These are phyloP conservation scores for Menura novaehollandiae DNA, from an alignment of 2,113 vertebrate species.

Conservation along the genomic window DNA sequence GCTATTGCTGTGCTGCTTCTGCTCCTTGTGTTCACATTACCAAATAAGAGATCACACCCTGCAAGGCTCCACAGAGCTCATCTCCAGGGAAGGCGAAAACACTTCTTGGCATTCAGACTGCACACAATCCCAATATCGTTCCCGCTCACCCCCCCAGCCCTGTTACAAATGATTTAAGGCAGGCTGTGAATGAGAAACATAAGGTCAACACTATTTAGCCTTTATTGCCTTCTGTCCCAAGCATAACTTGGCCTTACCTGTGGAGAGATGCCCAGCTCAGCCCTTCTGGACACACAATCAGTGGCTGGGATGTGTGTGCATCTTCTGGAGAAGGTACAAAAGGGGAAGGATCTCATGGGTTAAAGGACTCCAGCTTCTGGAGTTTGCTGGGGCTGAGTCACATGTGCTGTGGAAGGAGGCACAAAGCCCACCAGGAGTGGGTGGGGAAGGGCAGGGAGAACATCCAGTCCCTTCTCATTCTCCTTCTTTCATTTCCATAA, in stretches of 20 bases:
- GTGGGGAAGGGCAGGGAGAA: neutral
- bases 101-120: neutral
- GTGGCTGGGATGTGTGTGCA: neutral
- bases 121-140: neutral
- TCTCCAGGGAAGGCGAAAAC: constrained; percentile 17
- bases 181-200: constrained; percentile 50
- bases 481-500: neutral
- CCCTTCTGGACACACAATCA: neutral
- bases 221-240: constrained; percentile 4
- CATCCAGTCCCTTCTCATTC: neutral
- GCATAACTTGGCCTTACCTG: neutral
- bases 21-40: constrained; percentile 32
- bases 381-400: neutral
- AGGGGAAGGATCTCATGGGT: neutral
- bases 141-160: neutral
- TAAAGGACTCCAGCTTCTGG: constrained; percentile 4
- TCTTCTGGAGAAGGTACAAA: constrained; percentile 17
- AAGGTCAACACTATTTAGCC: constrained; percentile 33
- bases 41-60: constrained; percentile 47
- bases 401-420: neutral
- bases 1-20: constrained; percentile 25
- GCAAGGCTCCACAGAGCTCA: neutral
- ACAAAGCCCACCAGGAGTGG: neutral
- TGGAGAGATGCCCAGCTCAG: constrained; percentile 25
- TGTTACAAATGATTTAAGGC: constrained; percentile 37